Conservation (phyloP, 92 coral and sea anemone genomes). For the Pocillopora meandrina region DNA sequence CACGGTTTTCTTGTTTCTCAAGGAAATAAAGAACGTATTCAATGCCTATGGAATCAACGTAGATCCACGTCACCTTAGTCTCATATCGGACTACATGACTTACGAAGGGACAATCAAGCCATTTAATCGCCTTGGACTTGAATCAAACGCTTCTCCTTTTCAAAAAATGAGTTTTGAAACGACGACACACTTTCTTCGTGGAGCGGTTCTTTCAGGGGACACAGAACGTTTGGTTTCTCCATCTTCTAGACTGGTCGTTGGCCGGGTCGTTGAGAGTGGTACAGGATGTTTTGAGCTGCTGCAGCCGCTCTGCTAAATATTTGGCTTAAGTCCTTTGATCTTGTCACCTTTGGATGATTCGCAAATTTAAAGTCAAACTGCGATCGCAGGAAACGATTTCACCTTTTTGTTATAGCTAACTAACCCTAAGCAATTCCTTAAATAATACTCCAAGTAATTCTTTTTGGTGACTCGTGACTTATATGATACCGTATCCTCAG, state of each 20-base stretch:
- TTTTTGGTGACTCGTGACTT: too few relatives aligned
- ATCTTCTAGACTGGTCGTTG: slow-evolving; percentile 94
- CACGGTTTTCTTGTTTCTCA: not conserved
- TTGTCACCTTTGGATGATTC: not conserved
- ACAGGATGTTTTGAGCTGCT: slow-evolving; percentile 93
- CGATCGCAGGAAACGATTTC: too few relatives aligned
- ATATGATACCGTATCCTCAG: too few relatives aligned
- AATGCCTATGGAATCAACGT: slow-evolving; percentile 92
- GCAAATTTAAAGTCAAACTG: too few relatives aligned
- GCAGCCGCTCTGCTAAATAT: slow-evolving; percentile 67
- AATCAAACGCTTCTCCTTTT: slow-evolving; percentile 95
- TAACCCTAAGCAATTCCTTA: too few relatives aligned
- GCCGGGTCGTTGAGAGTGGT: slow-evolving; percentile 89
- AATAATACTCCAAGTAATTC: too few relatives aligned
- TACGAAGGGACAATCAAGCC: slow-evolving; percentile 96
- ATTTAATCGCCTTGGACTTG: slow-evolving; percentile 92
- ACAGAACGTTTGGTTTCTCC: slow-evolving; percentile 86
- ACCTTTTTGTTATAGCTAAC: too few relatives aligned
- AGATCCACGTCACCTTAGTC: slow-evolving; percentile 89
- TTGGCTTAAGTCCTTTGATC: not conserved
- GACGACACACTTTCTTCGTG: slow-evolving; percentile 93
- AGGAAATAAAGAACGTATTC: slow-evolving; percentile 96
- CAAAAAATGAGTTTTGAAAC: slow-evolving; percentile 99
- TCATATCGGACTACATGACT: slow-evolving; percentile 97
- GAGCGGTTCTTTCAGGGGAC: slow-evolving; percentile 91